Evolutionary conservation across 2,888 invertebrate species (phyloP).

Genomic region (Stratiomys singularior): DNA sequence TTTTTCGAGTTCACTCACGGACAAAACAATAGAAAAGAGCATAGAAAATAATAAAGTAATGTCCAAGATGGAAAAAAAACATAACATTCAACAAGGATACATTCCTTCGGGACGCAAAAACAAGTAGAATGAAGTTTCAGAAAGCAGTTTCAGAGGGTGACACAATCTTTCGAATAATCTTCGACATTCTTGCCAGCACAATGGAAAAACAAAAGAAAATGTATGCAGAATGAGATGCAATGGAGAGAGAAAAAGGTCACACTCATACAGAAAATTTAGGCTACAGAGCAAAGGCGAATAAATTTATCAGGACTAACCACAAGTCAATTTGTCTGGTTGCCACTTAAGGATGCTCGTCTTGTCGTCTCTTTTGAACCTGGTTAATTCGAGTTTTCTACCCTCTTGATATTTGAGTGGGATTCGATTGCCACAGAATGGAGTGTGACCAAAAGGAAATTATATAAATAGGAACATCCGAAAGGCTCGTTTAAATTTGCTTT

Average conservation of each 20-base stretch:
- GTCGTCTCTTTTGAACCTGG: not conserved
- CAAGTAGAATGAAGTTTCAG: not conserved
- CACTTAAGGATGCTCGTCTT: not conserved
- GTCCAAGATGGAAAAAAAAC: not conserved
- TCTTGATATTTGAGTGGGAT: not conserved
- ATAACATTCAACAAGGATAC: conserved; percentile 7
- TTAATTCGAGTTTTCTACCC: not conserved
- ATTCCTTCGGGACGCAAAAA: not conserved
- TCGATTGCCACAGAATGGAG: too few species aligned
- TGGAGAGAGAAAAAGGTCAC: not conserved
- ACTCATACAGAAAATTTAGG: conserved; percentile 4
- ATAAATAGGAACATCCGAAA: not conserved
- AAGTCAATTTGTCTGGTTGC: conserved; percentile 38
- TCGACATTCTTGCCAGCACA: too few species aligned
- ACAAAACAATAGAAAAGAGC: conserved; percentile 18
- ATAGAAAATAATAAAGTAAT: conserved; percentile 7
- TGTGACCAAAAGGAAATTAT: conserved; percentile 13
- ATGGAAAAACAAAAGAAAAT: not conserved
- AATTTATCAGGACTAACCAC: conserved; percentile 29
- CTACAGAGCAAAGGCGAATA: conserved; percentile 2
- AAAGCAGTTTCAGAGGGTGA: too few species aligned
- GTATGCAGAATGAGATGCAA: not conserved
- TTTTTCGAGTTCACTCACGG: not conserved
- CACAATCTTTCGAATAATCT: not conserved
- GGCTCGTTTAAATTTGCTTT: not conserved